Conservation (phyloP, 1,140 invertebrate species). For the Halictus rubicundus region DNA sequence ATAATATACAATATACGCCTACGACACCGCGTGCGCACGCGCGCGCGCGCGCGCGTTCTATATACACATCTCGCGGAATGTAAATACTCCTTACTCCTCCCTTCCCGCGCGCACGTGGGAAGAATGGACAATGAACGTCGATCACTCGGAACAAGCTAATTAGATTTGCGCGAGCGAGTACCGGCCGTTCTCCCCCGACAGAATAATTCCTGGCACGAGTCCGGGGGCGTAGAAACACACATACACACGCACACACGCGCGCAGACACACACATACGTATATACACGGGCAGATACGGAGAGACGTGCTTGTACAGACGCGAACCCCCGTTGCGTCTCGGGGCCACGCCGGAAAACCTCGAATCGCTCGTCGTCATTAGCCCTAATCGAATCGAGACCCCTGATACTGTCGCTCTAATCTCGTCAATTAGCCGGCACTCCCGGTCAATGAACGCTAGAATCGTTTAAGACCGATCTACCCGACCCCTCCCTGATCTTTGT, state of each 20-base stretch:
- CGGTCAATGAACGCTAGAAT: constrained; percentile 14
- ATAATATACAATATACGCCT: constrained; percentile 2
- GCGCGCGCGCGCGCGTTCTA: neutral
- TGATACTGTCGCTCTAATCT: constrained; percentile 3
- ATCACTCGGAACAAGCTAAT: constrained; percentile 45
- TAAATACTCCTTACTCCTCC: constrained; percentile 20
- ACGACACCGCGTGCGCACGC: neutral
- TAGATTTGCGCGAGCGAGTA: constrained; percentile 30
- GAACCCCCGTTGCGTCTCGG: too few species aligned
- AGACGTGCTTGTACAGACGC: too few species aligned
- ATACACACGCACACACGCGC: too few species aligned
- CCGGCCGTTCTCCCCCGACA: neutral
- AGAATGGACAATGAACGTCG: constrained; percentile 40
- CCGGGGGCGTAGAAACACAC: neutral
- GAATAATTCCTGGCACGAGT: constrained; percentile 24
- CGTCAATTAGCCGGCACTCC: constrained; percentile 18
- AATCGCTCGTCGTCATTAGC: constrained; percentile 16
- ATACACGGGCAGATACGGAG: too few species aligned
- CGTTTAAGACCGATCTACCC: neutral
- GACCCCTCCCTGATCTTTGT: neutral
- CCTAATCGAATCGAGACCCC: constrained; percentile 14
- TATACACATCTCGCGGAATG: constrained; percentile 22
- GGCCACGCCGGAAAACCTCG: neutral
- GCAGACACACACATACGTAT: too few species aligned
- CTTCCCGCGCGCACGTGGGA: constrained; percentile 5